Evolutionary conservation across 2,113 vertebrate genomes (phyloP).

Genomic region (Rhinichthys klamathensis): DNA sequence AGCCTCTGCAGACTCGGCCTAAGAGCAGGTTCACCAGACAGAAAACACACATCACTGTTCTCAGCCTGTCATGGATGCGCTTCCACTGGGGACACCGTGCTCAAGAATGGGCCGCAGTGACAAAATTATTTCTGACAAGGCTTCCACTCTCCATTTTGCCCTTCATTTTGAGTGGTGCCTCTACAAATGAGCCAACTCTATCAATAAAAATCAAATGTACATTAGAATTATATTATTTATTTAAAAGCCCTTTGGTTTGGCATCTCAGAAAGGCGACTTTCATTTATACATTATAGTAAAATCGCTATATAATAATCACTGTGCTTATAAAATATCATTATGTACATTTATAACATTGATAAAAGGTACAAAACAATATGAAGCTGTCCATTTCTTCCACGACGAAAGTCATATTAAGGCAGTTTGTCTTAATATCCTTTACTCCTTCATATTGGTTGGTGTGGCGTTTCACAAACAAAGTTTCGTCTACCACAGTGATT

Average conservation of each 20-base stretch:
- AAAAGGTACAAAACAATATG: slow-evolving; percentile 5
- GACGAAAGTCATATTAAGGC: not conserved
- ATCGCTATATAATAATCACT: not conserved
- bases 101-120: slow-evolving; percentile 7
- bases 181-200: not conserved
- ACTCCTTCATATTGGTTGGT: not conserved
- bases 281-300: not conserved
- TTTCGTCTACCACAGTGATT: not conserved
- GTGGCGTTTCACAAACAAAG: not conserved
- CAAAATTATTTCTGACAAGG: slow-evolving; percentile 24
- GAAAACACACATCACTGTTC: slow-evolving; percentile 28
- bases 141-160: slow-evolving; percentile 13
- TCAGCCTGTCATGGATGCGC: slow-evolving; percentile 24
- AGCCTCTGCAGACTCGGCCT: slow-evolving; percentile 11
- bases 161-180: slow-evolving; percentile 13
- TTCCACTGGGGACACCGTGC: slow-evolving; percentile 17
- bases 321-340: slow-evolving; percentile 38
- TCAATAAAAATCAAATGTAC: not conserved
- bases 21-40: slow-evolving; percentile 25
- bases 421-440: not conserved
- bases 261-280: not conserved
- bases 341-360: slow-evolving; percentile 21
- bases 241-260: slow-evolving; percentile 22
- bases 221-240: slow-evolving; percentile 20
- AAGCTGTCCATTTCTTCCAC: not conserved